Evolutionary conservation across 2,113 vertebrate species (phyloP).

Genomic region (Pelvicachromis taeniatus): DNA sequence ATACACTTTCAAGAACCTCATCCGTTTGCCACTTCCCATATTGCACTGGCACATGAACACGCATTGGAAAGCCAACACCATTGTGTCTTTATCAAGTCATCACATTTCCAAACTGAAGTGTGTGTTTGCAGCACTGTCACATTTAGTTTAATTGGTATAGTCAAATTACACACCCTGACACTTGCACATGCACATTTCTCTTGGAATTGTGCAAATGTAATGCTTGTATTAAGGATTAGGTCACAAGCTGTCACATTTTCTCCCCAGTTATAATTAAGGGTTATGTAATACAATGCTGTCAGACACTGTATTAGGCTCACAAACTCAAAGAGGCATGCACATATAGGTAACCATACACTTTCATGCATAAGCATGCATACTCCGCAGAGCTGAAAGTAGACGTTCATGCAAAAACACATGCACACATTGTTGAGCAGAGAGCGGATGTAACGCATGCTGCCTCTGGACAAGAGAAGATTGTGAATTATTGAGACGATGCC

Average conservation of each 20-base stretch:
- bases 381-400: neutral
- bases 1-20: neutral
- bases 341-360: neutral
- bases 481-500: constrained; percentile 50
- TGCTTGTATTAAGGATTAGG: constrained; percentile 58
- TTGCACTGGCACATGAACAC: neutral
- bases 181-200: neutral
- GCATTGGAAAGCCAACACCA: neutral
- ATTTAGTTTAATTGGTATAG: constrained; percentile 33
- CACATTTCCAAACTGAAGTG: constrained; percentile 15
- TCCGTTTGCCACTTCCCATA: neutral
- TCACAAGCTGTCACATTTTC: constrained; percentile 67
- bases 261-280: constrained; percentile 59
- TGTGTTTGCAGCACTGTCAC: constrained; percentile 31
- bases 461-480: constrained; percentile 24
- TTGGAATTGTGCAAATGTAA: constrained; percentile 55
- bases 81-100: constrained; percentile 30
- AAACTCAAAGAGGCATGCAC: neutral
- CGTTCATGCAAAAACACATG: neutral
- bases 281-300: constrained; percentile 48
- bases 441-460: constrained; percentile 8
- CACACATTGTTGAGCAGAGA: neutral
- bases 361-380: neutral
- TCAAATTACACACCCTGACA: neutral
- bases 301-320: constrained; percentile 6